Evolutionary conservation across 2,888 invertebrate species (phyloP).

Genomic region (Heliothis peltigera): DNA sequence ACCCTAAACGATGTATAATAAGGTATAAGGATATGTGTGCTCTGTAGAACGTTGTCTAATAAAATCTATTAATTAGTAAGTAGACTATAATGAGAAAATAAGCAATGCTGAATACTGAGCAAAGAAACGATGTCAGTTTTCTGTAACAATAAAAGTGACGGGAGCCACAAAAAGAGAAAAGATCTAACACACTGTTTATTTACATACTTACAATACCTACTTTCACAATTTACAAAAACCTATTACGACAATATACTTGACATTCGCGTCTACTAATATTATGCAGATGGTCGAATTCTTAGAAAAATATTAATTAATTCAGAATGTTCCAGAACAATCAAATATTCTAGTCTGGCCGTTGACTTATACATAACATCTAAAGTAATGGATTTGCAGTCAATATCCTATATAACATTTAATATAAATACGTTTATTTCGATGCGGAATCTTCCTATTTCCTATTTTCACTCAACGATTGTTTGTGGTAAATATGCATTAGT

Average conservation of each 20-base stretch:
- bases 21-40: too few species aligned
- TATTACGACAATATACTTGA: conserved; percentile 18
- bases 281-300: background rate
- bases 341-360: background rate
- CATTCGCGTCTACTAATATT: background rate
- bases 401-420: conserved; percentile 14
- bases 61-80: too few species aligned
- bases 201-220: conserved; percentile 26
- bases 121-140: conserved; percentile 4
- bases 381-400: conserved; percentile 5
- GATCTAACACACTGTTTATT: conserved; percentile 33
- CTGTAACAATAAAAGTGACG: conserved; percentile 21
- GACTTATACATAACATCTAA: conserved; percentile 22
- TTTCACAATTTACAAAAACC: conserved; percentile 41
- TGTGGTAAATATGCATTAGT: conserved; percentile 57
- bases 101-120: background rate
- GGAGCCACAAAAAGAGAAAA: conserved; percentile 49
- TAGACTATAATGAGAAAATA: too few species aligned
- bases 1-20: too few species aligned
- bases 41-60: too few species aligned
- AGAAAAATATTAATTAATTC: too few species aligned
- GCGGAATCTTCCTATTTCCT: conserved; percentile 54
- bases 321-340: background rate
- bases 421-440: conserved; percentile 21
- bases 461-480: conserved; percentile 62